Base-by-base conservation (phyloP, 2,888 invertebrate species). In the Caenorhabditis sp. region DNA sequence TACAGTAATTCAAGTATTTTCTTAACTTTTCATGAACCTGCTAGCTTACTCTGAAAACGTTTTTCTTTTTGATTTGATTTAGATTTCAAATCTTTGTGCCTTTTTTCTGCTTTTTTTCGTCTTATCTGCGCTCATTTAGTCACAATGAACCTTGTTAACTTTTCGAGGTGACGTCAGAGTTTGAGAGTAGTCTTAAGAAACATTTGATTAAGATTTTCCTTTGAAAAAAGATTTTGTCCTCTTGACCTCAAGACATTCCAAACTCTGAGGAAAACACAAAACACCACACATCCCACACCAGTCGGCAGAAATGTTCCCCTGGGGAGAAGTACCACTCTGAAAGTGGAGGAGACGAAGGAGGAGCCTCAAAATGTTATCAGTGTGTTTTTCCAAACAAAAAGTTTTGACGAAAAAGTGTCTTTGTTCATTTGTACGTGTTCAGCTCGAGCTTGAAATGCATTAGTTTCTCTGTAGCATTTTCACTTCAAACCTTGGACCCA, bases 321-420 rank as follows among this genome's bases (percentile, higher is more conserved):
- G 20, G 70, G 70, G 70, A 70, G 52, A 59, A 59, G 59, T 70
- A 59, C 30, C 48, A 48, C 26, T 20, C 27, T 45, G 50, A 56
- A 66, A 52, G 52, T 39, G 35, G 20, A n/a, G n/a, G 27, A 61
- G 53, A 26, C 50, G 35, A 48, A 50, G 37, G 22, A 13, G 32
- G 39, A 26, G 24, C 26, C 37, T 27, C 22, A 20, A n/a, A 70
- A 59, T 53, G 59, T 45, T 68, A 68, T 68, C 68, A 68, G 68
- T 70, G 52, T 70, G 45, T 52, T 66, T 32, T 50, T 63, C 63
- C 39, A 50, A 48, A 56, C 56, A 48, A 56, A 55, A 46, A 37
- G 30, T 62, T 24, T 17, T 26, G n/a, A n/a, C n/a, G n/a, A n/a
- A n/a, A n/a, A n/a, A n/a, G 20, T 17, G 26, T 46, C 37, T 35